phyloP scores from a whole-genome alignment of 2,113 vertebrate genomes.

The Ophthalmolycus amberensis region DNA sequence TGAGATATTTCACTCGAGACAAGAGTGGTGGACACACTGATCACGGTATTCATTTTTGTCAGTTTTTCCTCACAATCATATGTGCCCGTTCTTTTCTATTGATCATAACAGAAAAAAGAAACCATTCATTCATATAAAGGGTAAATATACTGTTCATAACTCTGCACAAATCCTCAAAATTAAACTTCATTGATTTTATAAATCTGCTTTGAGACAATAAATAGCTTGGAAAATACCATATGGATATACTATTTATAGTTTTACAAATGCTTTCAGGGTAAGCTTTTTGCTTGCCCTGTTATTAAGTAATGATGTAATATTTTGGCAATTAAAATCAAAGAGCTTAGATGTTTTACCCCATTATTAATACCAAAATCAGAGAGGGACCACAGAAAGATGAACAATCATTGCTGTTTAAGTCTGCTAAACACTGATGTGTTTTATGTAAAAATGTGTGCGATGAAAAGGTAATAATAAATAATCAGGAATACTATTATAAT shows the following conservation, averaged over 20 bases:
- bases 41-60: no score
- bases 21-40: background rate
- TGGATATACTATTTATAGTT: background rate
- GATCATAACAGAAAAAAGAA: background rate
- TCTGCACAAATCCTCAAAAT: background rate
- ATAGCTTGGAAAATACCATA: background rate
- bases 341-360: constrained; percentile 4
- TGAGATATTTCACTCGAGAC: background rate
- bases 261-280: background rate
- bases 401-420: background rate
- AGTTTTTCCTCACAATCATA: background rate
- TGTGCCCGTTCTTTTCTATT: background rate
- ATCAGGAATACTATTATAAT: background rate
- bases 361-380: background rate
- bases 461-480: background rate
- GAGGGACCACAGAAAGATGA: background rate
- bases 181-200: background rate
- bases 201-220: background rate
- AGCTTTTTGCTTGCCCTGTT: background rate
- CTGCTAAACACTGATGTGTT: background rate
- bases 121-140: background rate
- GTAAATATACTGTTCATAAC: background rate
- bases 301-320: constrained; percentile 4
- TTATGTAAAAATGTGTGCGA: background rate
- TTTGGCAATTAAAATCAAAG: constrained; percentile 11